Conservation (phyloP, 1,140 invertebrate genomes). For the Leptinotarsa texana region DNA sequence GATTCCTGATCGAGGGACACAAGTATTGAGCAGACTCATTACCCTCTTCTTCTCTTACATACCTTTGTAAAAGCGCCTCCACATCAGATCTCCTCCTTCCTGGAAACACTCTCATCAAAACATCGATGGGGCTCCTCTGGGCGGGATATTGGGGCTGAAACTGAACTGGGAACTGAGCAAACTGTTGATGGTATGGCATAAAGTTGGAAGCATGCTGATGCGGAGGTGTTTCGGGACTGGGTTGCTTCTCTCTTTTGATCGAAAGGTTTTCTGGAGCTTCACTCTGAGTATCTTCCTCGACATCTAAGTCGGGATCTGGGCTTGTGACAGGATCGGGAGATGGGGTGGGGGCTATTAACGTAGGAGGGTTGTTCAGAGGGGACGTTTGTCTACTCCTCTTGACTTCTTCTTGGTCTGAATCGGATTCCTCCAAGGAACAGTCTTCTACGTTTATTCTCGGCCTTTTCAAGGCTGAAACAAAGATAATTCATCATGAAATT, state of each 20-base stretch:
- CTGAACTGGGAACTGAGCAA: conserved; percentile 56
- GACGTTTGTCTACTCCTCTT: conserved; percentile 49
- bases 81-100: conserved; percentile 80
- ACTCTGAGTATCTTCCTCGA: conserved; percentile 59
- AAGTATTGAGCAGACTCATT: not conserved
- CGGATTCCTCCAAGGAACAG: conserved; percentile 59
- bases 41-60: conserved; percentile 31
- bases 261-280: conserved; percentile 68
- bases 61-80: conserved; percentile 77
- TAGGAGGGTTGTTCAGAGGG: conserved; percentile 37
- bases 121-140: conserved; percentile 73
- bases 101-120: conserved; percentile 81
- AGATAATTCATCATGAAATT: not conserved
- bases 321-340: conserved; percentile 58
- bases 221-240: conserved; percentile 51
- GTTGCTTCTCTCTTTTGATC: conserved; percentile 57
- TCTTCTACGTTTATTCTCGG: conserved; percentile 61
- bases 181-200: conserved; percentile 57
- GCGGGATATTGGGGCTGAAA: conserved; percentile 55
- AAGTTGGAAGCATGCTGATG: conserved; percentile 54
- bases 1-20: too few species aligned
- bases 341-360: conserved; percentile 46
- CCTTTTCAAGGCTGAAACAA: conserved; percentile 61
- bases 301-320: conserved; percentile 59
- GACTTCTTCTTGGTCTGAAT: conserved; percentile 53